phyloP scores from a whole-genome alignment of 1,140 invertebrate genomes.

The Saxidomus purpurata region DNA sequence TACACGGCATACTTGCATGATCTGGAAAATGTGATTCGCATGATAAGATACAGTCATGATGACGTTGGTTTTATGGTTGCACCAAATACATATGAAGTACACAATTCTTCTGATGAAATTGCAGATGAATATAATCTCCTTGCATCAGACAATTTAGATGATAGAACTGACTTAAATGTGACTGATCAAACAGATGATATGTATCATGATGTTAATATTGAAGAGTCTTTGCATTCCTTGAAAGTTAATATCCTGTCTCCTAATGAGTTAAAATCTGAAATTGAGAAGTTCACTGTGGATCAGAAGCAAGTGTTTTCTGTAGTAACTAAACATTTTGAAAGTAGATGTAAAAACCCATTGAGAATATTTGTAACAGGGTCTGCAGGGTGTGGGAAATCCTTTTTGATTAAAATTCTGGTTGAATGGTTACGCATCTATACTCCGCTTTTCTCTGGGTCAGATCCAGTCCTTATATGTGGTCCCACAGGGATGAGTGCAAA shows the following conservation, averaged over 20 bases:
- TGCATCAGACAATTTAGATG: neutral
- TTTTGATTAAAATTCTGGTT: neutral
- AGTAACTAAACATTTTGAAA: neutral
- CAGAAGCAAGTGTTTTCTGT: neutral
- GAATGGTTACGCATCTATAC: neutral
- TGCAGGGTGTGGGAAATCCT: slow-evolving; percentile 37
- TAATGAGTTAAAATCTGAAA: neutral
- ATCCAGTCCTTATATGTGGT: slow-evolving; percentile 43
- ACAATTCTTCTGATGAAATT: neutral
- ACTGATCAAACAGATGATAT: neutral
- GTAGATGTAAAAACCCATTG: neutral
- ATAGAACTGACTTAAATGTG: neutral
- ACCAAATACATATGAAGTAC: slow-evolving; percentile 1
- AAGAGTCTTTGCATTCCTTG: neutral
- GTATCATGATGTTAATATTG: neutral
- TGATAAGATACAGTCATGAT: neutral
- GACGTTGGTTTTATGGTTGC: slow-evolving; percentile 1
- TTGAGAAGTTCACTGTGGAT: neutral
- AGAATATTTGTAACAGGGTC: slow-evolving; percentile 2
- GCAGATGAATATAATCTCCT: neutral
- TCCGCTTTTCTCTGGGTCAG: slow-evolving; percentile 34
- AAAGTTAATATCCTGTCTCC: neutral
- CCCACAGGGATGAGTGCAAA: neutral
- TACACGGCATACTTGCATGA: neutral
- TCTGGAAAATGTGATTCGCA: neutral